Evolutionary conservation across 2,113 vertebrate species (phyloP), one percentile per base, ranked within the genome.

Genomic region (Triplophysa siluroides): DNA sequence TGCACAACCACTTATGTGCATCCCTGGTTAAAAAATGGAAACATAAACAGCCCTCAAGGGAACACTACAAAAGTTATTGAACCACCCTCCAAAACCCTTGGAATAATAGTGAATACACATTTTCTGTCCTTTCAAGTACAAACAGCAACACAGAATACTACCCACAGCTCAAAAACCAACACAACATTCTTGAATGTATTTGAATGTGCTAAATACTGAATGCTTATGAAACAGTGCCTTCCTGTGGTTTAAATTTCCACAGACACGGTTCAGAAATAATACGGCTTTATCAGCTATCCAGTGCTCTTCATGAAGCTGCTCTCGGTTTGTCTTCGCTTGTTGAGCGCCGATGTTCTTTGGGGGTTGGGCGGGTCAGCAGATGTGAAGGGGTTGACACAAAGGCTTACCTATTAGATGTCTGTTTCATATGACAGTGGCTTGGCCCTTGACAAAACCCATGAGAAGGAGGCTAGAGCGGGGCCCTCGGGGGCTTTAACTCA

Each of bases 351-450:
- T 83, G 83, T 88, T 87, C 88, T 89, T 87, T 84, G 87, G 89
- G 90, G 91, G 88, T 84, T 90, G 89, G 89, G 88, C 52, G 88
- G 89, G 88, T 91, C 89, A 89, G 82, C 88, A 91, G 87, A 92
- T 92, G 92, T 90, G 88, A 89, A 87, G 88, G 86, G 88, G 86
- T 90, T 86, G 85, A 87, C 78, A 94, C 92, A 94, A 93, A 92
- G 91, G 87, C 89, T 91, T 84, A 92, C 89, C 92, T 93, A 93
- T 93, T 93, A 85, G 87, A 86, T 93, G 88, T 93, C 91, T 91
- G 86, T 90, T 86, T 86, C 85, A 86, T 81, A 83, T 86, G 85
- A 87, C 86, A 87, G 78, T 81, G 78, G 72, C 65, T 69, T 69
- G 80, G 79, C 83, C 38, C 76, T 79, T 88, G 87, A 91, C 91